Conservation (phyloP, 2,113 vertebrate genomes). For the Abramis brama region DNA sequence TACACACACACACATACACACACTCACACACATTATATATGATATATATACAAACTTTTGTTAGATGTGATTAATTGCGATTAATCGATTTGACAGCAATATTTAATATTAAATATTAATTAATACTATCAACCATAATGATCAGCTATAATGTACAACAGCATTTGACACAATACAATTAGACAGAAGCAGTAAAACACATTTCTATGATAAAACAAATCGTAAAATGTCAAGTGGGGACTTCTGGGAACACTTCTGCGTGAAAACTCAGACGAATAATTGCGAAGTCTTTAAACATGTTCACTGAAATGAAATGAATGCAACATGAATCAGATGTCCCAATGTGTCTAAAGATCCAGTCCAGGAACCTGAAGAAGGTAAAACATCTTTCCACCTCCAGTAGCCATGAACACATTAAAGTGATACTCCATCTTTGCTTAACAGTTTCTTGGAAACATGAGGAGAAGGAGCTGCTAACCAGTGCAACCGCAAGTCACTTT, state of each 20-base stretch:
- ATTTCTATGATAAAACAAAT: not conserved
- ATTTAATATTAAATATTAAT: too few relatives aligned
- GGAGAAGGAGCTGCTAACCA: not conserved
- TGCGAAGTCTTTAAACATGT: not conserved
- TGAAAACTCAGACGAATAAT: not conserved
- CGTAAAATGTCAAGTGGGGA: not conserved
- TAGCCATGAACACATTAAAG: conserved; percentile 24
- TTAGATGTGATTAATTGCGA: too few relatives aligned
- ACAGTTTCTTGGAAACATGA: not conserved
- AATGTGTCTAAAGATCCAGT: conserved; percentile 8
- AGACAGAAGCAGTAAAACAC: not conserved
- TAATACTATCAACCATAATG: not conserved
- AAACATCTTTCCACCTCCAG: conserved; percentile 24
- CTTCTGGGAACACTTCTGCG: not conserved
- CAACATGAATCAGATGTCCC: not conserved
- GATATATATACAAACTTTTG: too few relatives aligned
- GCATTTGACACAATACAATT: not conserved
- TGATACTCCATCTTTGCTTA: not conserved
- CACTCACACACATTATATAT: too few relatives aligned
- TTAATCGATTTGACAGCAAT: too few relatives aligned
- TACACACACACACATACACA: too few relatives aligned
- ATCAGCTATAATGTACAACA: not conserved
- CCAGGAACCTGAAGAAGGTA: not conserved
- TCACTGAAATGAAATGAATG: not conserved
- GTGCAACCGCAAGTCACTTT: not conserved